These are phyloP conservation scores for Apodemia duryi DNA, from an alignment of 2,888 invertebrate species.

Conservation along the genomic window DNA sequence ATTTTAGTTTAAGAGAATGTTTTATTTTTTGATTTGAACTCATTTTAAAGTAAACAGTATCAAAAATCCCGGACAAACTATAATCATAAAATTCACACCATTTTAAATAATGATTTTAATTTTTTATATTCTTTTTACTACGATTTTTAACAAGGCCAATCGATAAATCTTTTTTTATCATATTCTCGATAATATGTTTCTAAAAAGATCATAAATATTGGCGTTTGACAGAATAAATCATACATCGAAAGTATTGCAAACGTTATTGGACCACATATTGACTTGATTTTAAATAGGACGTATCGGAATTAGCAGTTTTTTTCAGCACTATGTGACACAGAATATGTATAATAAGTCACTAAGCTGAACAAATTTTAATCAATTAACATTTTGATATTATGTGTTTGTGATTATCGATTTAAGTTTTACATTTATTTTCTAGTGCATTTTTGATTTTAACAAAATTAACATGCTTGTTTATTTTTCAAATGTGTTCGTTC, in stretches of 20 bases:
- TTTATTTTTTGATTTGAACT: conserved; percentile 69
- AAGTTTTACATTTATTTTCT: conserved; percentile 43
- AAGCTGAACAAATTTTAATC: conserved; percentile 61
- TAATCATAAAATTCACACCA: conserved; percentile 43
- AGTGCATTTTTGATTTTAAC: conserved; percentile 76
- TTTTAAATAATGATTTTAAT: conserved; percentile 66
- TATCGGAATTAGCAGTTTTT: conserved; percentile 27
- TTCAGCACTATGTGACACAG: conserved; percentile 7
- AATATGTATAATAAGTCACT: conserved; percentile 30
- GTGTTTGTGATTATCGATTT: conserved; percentile 59
- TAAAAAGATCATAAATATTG: conserved; percentile 37
- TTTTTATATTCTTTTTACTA: conserved; percentile 33
- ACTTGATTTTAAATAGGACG: conserved; percentile 67
- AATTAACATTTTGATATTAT: conserved; percentile 60
- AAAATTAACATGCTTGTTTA: conserved; percentile 71
- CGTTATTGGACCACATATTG: conserved; percentile 52
- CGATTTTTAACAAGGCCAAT: conserved; percentile 39
- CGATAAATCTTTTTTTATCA: conserved; percentile 48
- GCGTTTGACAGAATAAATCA: conserved; percentile 49
- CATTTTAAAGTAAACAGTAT: conserved; percentile 43
- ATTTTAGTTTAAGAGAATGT: conserved; percentile 54
- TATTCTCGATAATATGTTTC: conserved; percentile 67
- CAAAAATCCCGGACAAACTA: conserved; percentile 41
- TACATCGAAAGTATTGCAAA: conserved; percentile 41
- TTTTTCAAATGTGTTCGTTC: conserved; percentile 49